Base-by-base conservation (phyloP, 2,888 invertebrate species). In the Panzeria rudis region DNA sequence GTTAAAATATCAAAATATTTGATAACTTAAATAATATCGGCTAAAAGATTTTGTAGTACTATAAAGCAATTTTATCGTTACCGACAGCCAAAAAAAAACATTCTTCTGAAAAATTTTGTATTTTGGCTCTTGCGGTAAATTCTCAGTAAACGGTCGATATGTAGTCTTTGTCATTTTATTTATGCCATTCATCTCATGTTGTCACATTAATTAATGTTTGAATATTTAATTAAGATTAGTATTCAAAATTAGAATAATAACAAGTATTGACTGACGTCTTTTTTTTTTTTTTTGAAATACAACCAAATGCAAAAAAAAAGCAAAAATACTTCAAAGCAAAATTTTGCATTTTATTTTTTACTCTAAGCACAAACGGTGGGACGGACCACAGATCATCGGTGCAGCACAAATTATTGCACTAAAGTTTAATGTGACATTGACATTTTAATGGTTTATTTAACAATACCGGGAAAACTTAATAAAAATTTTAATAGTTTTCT, bases 191-290 rank as follows among this genome's bases (percentile, higher is more conserved):
- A 29, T 17, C 54, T 54, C 23, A 20, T 66, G 11, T n/a, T 47
- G 44, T 61, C 50, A 61, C 77, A n/a, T n/a, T n/a, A n/a, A 69
- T 23, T 69, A 35, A 68, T 69, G 59, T 5, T 47, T 3, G 38
- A 78, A 38, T 78, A 69, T 69, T 9, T 20, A 61, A 50, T 69
- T 61, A 52, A 78, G 50, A 68, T 76, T 66, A 23, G 41, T 66
- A 56, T 50, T 50, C 11, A 73, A 41, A 13, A 41, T 41, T 17
- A 62, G n/a, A 64, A 52, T 32, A 20, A 35, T 17, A 35, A 54
- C 13, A 20, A 50, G 8, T 79, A 17, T 35, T 71, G 35, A 64
- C 35, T 64, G 56, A 64, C 25, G 20, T 17, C 5, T 29, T 29
- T 29, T 29, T 44, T 56, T 15, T 17, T 29, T 29, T 29, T 29